These are phyloP conservation scores for Yasuhikotakia modesta DNA, from an alignment of 2,797 vertebrate genomes.

Conservation along the genomic window DNA sequence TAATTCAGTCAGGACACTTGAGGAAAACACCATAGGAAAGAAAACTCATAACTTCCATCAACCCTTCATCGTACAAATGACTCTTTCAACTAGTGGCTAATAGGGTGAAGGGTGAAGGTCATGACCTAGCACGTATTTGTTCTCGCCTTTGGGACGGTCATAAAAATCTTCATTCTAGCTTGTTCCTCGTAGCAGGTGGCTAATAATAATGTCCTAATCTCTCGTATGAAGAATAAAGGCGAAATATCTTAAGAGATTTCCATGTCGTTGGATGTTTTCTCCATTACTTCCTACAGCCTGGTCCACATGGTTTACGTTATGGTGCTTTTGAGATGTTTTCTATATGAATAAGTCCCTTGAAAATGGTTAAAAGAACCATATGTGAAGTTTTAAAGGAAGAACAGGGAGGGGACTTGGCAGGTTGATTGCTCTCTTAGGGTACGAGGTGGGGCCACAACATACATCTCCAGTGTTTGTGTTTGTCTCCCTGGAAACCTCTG, in stretches of 20 bases:
- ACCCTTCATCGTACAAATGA: conserved; percentile 29
- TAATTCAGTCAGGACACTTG: conserved; percentile 19
- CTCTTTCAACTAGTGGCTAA: conserved; percentile 35
- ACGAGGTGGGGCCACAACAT: conserved; percentile 25
- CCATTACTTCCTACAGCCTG: conserved; percentile 25
- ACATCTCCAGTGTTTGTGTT: conserved; percentile 38
- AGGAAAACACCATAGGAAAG: conserved; percentile 39
- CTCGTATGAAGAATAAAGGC: neutral
- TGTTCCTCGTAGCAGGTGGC: conserved; percentile 31
- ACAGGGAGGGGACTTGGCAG: neutral
- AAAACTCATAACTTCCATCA: conserved; percentile 19
- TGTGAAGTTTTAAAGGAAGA: conserved; percentile 19
- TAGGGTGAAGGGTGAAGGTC: conserved; percentile 35
- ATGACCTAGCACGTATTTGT: neutral
- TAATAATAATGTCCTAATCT: neutral
- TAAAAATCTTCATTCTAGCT: conserved; percentile 30
- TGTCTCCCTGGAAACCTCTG: conserved; percentile 43
- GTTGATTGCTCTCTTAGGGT: conserved; percentile 45
- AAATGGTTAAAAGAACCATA: conserved; percentile 40
- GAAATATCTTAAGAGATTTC: neutral
- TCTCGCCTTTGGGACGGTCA: conserved; percentile 2
- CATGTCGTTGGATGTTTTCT: conserved; percentile 8
- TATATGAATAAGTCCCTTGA: conserved; percentile 27
- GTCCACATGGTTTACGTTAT: conserved; percentile 47
- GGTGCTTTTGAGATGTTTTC: conserved; percentile 30